phyloP scores from a whole-genome alignment of 2,888 invertebrate species.

The Apamea sordens region DNA sequence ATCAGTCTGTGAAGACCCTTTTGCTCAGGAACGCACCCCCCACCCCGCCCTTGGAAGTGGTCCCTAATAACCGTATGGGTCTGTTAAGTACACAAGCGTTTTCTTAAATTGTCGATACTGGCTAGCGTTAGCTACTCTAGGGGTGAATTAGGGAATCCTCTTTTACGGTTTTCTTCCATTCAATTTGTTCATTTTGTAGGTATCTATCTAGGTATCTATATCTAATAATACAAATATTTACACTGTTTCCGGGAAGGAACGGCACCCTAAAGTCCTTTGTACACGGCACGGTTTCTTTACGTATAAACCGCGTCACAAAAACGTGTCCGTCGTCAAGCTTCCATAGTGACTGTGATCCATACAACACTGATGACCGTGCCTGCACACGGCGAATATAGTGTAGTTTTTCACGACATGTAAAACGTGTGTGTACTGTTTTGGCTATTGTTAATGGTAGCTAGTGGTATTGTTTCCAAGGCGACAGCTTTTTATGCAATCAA shows the following conservation, averaged over 20 bases:
- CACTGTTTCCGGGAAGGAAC: background rate
- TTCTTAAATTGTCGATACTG: constrained; percentile 19
- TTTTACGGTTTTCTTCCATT: constrained; percentile 20
- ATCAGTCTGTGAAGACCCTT: no score
- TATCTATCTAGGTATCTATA: background rate
- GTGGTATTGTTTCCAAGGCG: no score
- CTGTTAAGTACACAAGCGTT: constrained; percentile 16
- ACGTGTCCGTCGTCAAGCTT: no score
- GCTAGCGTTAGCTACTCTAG: constrained; percentile 8
- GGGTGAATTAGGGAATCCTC: constrained; percentile 28
- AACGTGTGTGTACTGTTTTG: background rate
- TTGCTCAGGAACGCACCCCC: no score
- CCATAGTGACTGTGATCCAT: no score
- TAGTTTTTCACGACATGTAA: no score
- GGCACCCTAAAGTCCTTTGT: background rate
- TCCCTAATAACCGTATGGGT: constrained; percentile 3
- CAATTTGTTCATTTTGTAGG: constrained; percentile 27
- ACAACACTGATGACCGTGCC: no score
- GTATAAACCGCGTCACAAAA: no score
- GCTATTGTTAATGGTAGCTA: background rate
- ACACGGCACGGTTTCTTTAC: no score
- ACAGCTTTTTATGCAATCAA: background rate
- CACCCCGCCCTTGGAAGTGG: background rate
- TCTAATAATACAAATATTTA: background rate
- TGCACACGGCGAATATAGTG: no score